Evolutionary conservation across 2,113 vertebrate genomes (phyloP).

Genomic region (Haemorhous mexicanus): DNA sequence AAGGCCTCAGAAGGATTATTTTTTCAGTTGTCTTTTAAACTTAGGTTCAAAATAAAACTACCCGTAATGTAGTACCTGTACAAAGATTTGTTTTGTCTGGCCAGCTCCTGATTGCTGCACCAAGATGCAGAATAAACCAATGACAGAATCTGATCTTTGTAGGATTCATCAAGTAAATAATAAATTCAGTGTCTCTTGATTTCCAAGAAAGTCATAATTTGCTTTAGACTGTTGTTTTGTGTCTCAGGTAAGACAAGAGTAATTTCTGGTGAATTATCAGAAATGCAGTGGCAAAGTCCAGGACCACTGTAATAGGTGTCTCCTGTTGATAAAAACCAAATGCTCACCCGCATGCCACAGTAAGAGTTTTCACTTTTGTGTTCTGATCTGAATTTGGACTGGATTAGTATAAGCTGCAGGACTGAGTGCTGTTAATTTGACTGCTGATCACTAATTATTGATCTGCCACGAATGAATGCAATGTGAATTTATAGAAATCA

Average conservation of each 20-base stretch:
- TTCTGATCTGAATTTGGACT: background rate
- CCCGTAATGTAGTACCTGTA: background rate
- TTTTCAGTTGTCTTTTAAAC: background rate
- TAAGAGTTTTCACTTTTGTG: background rate
- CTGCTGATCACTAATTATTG: background rate
- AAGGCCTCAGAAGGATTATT: background rate
- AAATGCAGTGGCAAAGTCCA: background rate
- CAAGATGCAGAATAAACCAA: background rate
- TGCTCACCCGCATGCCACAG: accelerated
- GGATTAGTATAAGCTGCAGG: background rate
- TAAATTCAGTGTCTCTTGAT: background rate
- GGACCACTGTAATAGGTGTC: background rate
- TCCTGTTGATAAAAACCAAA: background rate
- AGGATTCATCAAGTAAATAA: background rate
- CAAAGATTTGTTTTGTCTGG: background rate
- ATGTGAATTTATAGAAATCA: background rate
- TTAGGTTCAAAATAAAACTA: background rate
- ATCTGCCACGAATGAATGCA: background rate
- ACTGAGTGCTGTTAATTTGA: background rate
- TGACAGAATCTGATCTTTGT: background rate
- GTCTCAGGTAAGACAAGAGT: background rate
- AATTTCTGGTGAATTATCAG: background rate
- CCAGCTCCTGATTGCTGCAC: background rate
- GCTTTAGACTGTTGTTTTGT: background rate
- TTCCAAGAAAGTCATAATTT: background rate